Percentiles rank a stretch among this genome's conserved stretches.
Evolutionary conservation across 2,113 vertebrate genomes (phyloP).

Genomic region (Vulpes ferrilata): DNA sequence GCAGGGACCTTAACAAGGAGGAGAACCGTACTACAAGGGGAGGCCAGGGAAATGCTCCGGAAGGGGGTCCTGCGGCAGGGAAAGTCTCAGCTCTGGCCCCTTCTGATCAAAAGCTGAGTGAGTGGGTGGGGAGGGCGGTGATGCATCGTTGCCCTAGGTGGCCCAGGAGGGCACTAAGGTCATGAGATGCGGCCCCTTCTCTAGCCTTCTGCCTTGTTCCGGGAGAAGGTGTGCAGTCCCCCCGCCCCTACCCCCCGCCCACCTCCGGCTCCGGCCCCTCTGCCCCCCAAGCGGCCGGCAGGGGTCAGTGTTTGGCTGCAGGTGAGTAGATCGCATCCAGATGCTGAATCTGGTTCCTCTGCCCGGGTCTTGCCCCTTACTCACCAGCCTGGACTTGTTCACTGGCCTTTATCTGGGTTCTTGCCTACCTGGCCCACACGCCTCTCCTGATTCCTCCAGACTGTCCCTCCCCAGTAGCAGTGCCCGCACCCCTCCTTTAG

Average conservation of each 20-base stretch:
- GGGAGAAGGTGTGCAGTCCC: fast-evolving
- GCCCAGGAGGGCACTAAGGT: not conserved
- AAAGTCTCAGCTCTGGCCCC: not conserved
- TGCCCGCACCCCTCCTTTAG: not conserved
- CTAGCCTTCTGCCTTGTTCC: not conserved
- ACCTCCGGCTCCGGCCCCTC: too few relatives aligned
- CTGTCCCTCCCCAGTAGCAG: not conserved
- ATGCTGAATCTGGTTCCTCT: fast-evolving
- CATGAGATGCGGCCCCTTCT: not conserved
- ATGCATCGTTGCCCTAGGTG: not conserved
- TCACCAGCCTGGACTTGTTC: not conserved
- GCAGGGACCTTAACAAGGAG: not conserved
- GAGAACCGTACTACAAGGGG: fast-evolving
- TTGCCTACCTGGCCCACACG: not conserved
- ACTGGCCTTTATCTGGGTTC: not conserved
- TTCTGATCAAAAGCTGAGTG: not conserved
- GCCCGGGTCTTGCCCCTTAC: not conserved
- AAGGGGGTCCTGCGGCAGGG: not conserved
- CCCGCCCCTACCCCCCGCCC: not conserved
- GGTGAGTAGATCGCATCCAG: not conserved
- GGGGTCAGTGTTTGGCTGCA: conserved; percentile 72
- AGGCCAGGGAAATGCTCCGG: not conserved
- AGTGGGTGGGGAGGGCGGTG: too few relatives aligned
- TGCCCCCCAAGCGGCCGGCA: not conserved
- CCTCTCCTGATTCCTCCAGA: not conserved